These are phyloP conservation scores for Zapornia atra DNA, from an alignment of 2,113 vertebrate species.

Conservation along the genomic window DNA sequence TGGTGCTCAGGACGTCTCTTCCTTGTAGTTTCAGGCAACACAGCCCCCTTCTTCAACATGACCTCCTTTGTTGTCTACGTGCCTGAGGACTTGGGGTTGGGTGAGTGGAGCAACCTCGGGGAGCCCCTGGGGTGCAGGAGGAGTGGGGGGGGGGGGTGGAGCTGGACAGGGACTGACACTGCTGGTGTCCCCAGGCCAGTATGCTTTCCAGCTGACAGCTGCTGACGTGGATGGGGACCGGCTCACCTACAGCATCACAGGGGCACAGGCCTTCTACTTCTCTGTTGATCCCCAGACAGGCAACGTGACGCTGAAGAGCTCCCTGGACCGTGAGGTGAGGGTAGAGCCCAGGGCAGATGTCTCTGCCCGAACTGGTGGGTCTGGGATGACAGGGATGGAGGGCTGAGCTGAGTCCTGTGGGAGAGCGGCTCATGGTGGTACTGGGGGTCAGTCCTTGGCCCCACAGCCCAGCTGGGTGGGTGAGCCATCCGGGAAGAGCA, in stretches of 20 bases:
- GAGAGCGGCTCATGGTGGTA: background rate
- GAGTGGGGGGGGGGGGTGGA: fast-evolving
- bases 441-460: background rate
- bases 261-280: background rate
- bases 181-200: background rate
- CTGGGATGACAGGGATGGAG: background rate
- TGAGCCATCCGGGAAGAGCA: background rate
- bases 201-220: conserved; percentile 16
- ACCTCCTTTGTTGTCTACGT: background rate
- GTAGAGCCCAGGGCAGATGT: background rate
- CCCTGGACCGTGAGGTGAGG: conserved; percentile 48
- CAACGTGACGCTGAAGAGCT: background rate
- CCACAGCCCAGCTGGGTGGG: background rate
- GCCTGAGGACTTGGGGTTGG: conserved; percentile 15
- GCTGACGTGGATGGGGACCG: background rate
- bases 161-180: background rate
- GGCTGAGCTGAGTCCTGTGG: background rate
- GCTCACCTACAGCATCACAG: background rate
- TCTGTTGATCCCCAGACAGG: fast-evolving
- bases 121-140: background rate
- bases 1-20: background rate
- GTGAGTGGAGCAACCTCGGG: background rate
- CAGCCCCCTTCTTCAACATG: background rate
- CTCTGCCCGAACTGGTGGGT: background rate
- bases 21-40: conserved; percentile 49